These are phyloP conservation scores for Morpho deidamia DNA, from an alignment of 2,888 invertebrate genomes.

Conservation along the genomic window DNA sequence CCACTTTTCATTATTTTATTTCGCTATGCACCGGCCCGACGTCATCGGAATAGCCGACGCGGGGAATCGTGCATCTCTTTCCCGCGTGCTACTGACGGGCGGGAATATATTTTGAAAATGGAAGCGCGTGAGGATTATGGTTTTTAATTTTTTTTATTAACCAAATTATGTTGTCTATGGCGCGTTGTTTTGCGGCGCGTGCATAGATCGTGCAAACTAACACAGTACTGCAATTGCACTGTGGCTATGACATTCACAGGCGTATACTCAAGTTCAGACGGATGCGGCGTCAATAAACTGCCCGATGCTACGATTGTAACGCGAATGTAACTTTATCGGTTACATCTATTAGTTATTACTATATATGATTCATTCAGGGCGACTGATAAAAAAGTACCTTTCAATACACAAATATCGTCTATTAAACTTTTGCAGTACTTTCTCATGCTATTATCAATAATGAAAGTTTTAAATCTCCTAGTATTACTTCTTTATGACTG, in stretches of 20 bases:
- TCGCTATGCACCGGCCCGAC: slow-evolving; percentile 71
- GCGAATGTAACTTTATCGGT: slow-evolving; percentile 52
- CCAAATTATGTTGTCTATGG: slow-evolving; percentile 31
- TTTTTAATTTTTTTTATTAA: slow-evolving; percentile 40
- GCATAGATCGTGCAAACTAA: slow-evolving; percentile 54
- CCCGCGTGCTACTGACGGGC: slow-evolving; percentile 41
- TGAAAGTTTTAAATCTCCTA: too few species aligned
- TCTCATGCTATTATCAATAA: too few species aligned
- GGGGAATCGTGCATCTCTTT: slow-evolving; percentile 54
- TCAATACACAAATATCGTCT: background rate
- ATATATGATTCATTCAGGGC: background rate
- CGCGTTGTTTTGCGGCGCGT: slow-evolving; percentile 28
- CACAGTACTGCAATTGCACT: slow-evolving; percentile 62
- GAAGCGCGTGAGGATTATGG: slow-evolving; percentile 36
- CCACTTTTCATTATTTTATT: slow-evolving; percentile 76
- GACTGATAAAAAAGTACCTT: too few species aligned
- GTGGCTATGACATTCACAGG: slow-evolving; percentile 73
- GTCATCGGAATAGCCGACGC: slow-evolving; percentile 65
- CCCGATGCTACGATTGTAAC: slow-evolving; percentile 46
- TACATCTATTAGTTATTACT: slow-evolving; percentile 24
- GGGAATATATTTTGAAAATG: slow-evolving; percentile 53
- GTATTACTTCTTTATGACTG: too few species aligned
- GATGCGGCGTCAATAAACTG: slow-evolving; percentile 66
- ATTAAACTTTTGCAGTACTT: background rate
- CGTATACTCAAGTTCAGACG: slow-evolving; percentile 70